Evolutionary conservation across 1,140 invertebrate genomes (phyloP).

Genomic region (Himalopsyche phryganea): DNA sequence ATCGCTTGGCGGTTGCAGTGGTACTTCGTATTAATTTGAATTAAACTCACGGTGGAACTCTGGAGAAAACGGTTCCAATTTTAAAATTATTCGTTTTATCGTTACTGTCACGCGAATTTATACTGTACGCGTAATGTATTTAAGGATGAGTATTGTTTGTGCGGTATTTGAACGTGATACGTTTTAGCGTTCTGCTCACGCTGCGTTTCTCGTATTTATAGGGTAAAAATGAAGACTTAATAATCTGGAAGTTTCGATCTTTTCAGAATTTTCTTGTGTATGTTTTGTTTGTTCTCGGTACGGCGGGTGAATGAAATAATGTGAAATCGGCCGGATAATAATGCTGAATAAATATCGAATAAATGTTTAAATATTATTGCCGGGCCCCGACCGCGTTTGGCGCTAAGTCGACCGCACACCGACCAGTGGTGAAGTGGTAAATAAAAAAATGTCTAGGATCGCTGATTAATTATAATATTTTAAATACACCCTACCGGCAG

Average conservation of each 20-base stretch:
- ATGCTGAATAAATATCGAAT: slow-evolving; percentile 17
- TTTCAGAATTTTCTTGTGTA: too few relatives aligned
- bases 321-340: slow-evolving; percentile 13
- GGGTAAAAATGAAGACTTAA: slow-evolving; percentile 21
- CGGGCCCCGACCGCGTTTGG: too few relatives aligned
- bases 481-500: too few relatives aligned
- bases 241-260: slow-evolving; percentile 17
- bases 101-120: not conserved
- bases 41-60: too few relatives aligned
- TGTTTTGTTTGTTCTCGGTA: not conserved
- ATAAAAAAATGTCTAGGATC: too few relatives aligned
- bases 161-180: too few relatives aligned
- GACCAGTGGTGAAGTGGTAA: too few relatives aligned
- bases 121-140: not conserved
- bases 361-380: not conserved
- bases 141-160: not conserved
- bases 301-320: slow-evolving; percentile 5
- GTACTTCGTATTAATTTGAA: too few relatives aligned
- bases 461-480: too few relatives aligned
- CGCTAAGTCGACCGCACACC: too few relatives aligned
- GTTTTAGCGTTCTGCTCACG: not conserved
- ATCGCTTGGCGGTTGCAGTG: too few relatives aligned
- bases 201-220: slow-evolving; percentile 8
- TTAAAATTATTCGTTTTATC: not conserved
- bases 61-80: too few relatives aligned